Evolutionary conservation across 1,140 invertebrate species (phyloP), one percentile per base, ranked within the genome.

Genomic region (Odontomachus brunneus): DNA sequence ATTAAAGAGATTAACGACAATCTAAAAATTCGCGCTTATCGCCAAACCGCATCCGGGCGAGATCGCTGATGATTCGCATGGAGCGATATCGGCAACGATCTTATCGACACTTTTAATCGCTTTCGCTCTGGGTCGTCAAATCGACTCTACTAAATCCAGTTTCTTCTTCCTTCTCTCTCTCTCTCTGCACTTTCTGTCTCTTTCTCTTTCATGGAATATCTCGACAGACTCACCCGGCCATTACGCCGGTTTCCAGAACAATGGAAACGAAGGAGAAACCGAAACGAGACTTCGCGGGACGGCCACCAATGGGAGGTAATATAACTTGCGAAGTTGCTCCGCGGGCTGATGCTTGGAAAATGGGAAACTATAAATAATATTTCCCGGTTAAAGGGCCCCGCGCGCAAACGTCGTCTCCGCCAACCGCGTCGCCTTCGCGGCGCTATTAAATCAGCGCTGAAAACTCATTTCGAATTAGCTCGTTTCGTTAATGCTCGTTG

Each of bases 251-350:
- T 60, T 62, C 22, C 24, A 51, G 14, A 17, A 59, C n/a, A n/a
- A 55, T 72, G 29, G 5, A 33, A 72, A 73, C 51, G 38, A 48
- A 29, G 24, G n/a, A 29, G 26, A 75, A 60, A 62, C 24, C 72
- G 14, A 59, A 74, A 60, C 44, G 48, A 78, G 44, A 78, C 48
- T 69, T 78, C 19, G 63, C 60, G 38, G 55, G 38, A 51, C 72
- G 26, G 22, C 15, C 44, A 14, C 19, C 14, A 67, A 26, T 44
- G 22, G n/a, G 22, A 17, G 55, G 59, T 63, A 84, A 86, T 82
- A 74, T 63, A 84, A 84, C 83, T 86, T 78, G 24, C 29, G 44
- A 44, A 86, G 84, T 86, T 84, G 72, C 26, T 71, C 74, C 51
- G 33, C 60, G 19, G 69, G 3, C 17, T 33, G 57, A 74, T 76